These are phyloP conservation scores for Neodon shergylaensis DNA, from an alignment of 2,113 vertebrate genomes.

Conservation along the genomic window DNA sequence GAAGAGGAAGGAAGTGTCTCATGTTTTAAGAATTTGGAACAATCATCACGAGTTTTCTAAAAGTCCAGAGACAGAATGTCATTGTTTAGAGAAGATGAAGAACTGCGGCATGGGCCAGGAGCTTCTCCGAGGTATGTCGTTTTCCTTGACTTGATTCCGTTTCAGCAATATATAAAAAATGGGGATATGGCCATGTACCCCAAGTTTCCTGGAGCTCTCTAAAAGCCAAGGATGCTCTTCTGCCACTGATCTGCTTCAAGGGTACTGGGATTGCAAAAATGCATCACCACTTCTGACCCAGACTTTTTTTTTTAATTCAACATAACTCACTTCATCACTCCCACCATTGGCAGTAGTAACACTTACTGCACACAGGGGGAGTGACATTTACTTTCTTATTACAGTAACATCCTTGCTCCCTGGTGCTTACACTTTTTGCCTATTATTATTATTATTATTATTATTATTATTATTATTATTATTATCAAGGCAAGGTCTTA, in stretches of 20 bases:
- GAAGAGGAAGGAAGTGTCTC: slow-evolving; percentile 49
- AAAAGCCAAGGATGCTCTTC: not conserved
- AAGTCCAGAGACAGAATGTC: not conserved
- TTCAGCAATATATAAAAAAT: not conserved
- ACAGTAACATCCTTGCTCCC: not conserved
- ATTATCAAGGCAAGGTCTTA: not conserved
- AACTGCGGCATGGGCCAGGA: not conserved
- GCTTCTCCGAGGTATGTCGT: slow-evolving; percentile 39
- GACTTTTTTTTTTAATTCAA: not conserved
- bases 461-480: not conserved
- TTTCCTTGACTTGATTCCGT: slow-evolving; percentile 32
- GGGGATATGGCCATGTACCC: not conserved
- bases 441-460: not conserved
- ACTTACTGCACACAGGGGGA: not conserved
- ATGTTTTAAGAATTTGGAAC: not conserved
- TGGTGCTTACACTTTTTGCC: not conserved
- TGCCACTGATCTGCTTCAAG: not conserved
- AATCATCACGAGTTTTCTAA: slow-evolving; percentile 23
- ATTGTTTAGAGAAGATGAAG: slow-evolving; percentile 7
- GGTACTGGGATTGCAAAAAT: not conserved
- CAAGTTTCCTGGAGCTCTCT: not conserved
- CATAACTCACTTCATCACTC: slow-evolving; percentile 24
- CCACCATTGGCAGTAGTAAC: not conserved
- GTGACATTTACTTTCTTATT: slow-evolving; percentile 30
- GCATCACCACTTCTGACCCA: not conserved